Conservation (phyloP, 2,888 invertebrate species). For the Leucania comma region DNA sequence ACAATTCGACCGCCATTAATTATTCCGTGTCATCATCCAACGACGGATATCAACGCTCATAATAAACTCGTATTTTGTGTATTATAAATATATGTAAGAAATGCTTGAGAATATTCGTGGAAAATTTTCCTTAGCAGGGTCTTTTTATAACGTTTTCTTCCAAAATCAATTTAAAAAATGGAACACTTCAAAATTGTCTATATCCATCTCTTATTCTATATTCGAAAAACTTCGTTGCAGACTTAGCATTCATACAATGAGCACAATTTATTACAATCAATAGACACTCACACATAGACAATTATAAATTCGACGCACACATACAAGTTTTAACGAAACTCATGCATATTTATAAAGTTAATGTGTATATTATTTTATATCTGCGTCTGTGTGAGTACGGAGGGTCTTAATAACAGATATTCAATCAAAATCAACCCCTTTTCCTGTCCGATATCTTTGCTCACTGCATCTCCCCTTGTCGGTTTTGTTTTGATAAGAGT, state of each 20-base stretch:
- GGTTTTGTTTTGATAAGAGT: constrained; percentile 77
- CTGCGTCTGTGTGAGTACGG: constrained; percentile 82
- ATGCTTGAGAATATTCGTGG: constrained; percentile 23
- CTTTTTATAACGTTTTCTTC: background rate
- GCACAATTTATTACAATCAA: constrained; percentile 68
- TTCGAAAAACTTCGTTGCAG: constrained; percentile 42
- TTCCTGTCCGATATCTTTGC: constrained; percentile 88
- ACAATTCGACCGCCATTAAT: constrained; percentile 80
- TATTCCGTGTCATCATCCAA: constrained; percentile 81
- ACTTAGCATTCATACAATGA: constrained; percentile 63
- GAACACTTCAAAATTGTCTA: constrained; percentile 21
- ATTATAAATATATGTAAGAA: constrained; percentile 42
- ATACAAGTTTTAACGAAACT: constrained; percentile 85
- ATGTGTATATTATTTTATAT: constrained; percentile 89
- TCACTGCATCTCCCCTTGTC: constrained; percentile 84
- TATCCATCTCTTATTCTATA: constrained; percentile 22
- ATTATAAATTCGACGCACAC: constrained; percentile 74
- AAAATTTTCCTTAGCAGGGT: background rate
- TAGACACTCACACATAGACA: constrained; percentile 68
- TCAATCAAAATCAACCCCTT: constrained; percentile 91
- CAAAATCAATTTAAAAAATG: constrained; percentile 25
- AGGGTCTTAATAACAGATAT: constrained; percentile 90
- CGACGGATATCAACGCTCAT: constrained; percentile 65
- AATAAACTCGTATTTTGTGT: constrained; percentile 64
- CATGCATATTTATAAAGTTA: constrained; percentile 90